Base-by-base conservation (phyloP, 1,140 invertebrate genomes). In the Drosophila burlai region DNA sequence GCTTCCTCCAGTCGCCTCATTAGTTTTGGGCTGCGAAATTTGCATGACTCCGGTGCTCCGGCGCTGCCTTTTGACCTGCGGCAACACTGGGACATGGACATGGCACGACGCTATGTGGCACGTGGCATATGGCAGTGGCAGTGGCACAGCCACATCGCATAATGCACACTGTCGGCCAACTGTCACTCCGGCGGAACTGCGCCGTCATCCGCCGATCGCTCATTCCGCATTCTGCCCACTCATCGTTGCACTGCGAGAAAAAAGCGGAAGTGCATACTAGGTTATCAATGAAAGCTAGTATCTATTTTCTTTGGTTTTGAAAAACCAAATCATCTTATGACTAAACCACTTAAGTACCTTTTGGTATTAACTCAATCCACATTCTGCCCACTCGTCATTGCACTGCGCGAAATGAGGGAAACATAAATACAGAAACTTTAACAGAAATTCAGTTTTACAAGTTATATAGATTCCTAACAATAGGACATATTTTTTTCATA, bases 161-260 rank as follows among this genome's bases (percentile, higher is more conserved):
- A 45, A 67, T 65, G 67, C 49, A 29, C 62, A 31, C 50, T 38
- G 36, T 18, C 36, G 54, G 68, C 76, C 76, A 79, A 79, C 76
- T 79, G 76, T 79, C 76, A 52, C 55, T 65, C 2, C 47, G 49
- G 36, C 26, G 65, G 63, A 85, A 50, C 47, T 87, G 83, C 68
- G 57, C 5, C 59, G 77, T 87, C 83, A 87, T 81, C 36, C 47
- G 52, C 58, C 80, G 82, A 87, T 71, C 64, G 40, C 34, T 71
- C 67, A 71, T 71, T 55, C 63, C n/a, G 60, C 66, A 52, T 69
- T 65, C 80, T 83, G 83, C 58, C 83, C 83, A 89, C 68, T 89
- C 76, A 84, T 85, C 63, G 58, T 40, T 21, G 40, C 67, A 71
- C 67, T 29, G n/a, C 8, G 26, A 21, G 21, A 21, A 71, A 43